Evolutionary conservation across 2,113 vertebrate species (phyloP).

Genomic region (Grammomys dolichurus): DNA sequence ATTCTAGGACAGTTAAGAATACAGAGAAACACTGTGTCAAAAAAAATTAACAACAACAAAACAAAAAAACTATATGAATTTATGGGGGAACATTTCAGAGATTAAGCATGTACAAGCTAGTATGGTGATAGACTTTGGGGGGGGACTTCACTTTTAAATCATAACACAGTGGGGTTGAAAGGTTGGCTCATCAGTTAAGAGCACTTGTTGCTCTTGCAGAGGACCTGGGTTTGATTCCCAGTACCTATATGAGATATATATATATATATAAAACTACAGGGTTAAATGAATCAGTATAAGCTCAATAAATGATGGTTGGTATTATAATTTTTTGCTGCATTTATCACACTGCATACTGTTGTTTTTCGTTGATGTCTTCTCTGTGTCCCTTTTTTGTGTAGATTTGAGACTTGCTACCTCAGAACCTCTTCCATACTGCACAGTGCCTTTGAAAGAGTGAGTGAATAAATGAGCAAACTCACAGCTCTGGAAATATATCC

Average conservation of each 20-base stretch:
- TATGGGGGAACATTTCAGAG: background rate
- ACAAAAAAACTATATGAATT: background rate
- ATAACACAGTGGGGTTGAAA: background rate
- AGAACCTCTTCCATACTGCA: background rate
- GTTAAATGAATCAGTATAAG: slow-evolving; percentile 1
- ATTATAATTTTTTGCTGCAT: slow-evolving; percentile 10
- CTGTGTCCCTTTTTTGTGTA: background rate
- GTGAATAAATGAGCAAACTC: slow-evolving; percentile 32
- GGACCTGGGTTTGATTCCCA: background rate
- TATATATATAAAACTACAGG: background rate
- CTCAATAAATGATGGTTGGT: slow-evolving; percentile 15
- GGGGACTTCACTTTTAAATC: background rate
- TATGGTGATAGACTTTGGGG: background rate
- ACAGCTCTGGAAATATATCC: slow-evolving; percentile 31
- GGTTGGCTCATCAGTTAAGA: background rate
- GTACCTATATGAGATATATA: background rate
- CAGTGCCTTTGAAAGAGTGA: slow-evolving; percentile 22
- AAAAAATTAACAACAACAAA: background rate
- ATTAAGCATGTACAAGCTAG: background rate
- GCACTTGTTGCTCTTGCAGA: background rate
- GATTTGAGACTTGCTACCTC: background rate
- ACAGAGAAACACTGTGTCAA: background rate
- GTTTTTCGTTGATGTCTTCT: background rate
- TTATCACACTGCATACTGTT: background rate
- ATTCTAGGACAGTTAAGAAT: background rate